Evolutionary conservation across 2,797 vertebrate species (phyloP).

Genomic region (Enteromius mattozi): DNA sequence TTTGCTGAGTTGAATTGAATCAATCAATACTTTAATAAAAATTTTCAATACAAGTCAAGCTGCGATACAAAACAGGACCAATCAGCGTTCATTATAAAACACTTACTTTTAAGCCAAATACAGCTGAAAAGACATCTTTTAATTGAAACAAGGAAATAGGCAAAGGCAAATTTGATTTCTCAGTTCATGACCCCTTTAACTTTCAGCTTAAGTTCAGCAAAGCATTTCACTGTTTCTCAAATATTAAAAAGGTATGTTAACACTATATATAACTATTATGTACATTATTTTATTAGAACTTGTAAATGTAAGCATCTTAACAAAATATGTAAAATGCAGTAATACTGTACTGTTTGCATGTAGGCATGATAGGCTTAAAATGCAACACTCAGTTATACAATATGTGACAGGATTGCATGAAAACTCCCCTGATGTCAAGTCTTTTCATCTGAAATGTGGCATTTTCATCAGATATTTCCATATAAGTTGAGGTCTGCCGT

Average conservation of each 20-base stretch:
- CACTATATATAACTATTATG: neutral
- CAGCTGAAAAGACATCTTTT: no score
- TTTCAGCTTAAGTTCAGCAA: neutral
- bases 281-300: neutral
- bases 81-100: no score
- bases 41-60: no score
- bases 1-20: no score
- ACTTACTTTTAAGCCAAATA: no score
- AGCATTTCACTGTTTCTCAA: neutral
- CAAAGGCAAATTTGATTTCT: no score
- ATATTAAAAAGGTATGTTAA: neutral
- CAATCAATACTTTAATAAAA: no score
- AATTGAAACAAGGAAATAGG: no score
- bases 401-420: neutral
- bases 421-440: neutral
- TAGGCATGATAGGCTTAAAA: neutral
- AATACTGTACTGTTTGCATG: neutral
- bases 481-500: conserved; percentile 17
- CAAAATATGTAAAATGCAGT: neutral
- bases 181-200: no score
- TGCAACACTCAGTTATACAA: neutral
- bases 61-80: no score
- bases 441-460: neutral
- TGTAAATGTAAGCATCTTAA: neutral
- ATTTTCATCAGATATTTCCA: conserved; percentile 32